Evolutionary conservation across 2,113 vertebrate genomes (phyloP).

Genomic region (Pitta sordida): DNA sequence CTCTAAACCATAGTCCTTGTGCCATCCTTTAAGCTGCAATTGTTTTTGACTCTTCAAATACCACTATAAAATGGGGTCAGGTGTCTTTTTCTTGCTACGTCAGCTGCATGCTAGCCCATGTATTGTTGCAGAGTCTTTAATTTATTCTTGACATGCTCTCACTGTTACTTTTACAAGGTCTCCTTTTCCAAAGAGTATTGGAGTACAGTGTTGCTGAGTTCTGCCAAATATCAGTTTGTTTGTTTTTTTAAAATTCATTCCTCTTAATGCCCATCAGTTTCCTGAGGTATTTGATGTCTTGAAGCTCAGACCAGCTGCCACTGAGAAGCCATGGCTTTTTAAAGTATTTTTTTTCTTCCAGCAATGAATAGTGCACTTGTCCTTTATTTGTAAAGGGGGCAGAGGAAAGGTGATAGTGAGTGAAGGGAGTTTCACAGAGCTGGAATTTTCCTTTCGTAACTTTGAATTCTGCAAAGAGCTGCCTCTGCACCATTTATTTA

Average conservation of each 20-base stretch:
- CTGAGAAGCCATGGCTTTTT: background rate
- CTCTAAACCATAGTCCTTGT: background rate
- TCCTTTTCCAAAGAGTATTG: background rate
- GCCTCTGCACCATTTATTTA: slow-evolving; percentile 55
- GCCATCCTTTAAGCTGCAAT: background rate
- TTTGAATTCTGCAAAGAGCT: slow-evolving; percentile 37
- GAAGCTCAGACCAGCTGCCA: slow-evolving; percentile 23
- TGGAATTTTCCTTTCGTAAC: slow-evolving; percentile 12
- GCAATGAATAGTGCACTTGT: slow-evolving; percentile 63
- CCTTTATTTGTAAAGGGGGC: slow-evolving; percentile 34
- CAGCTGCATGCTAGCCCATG: background rate
- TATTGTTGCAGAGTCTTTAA: background rate
- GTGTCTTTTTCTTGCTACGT: background rate
- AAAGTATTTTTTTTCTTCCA: background rate
- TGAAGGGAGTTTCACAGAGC: slow-evolving; percentile 41
- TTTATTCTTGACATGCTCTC: background rate
- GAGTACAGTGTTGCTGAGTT: background rate
- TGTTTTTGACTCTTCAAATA: background rate
- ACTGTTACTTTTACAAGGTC: background rate
- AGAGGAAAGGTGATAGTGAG: slow-evolving; percentile 49
- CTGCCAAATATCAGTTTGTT: background rate
- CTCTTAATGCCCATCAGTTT: background rate
- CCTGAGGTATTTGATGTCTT: slow-evolving; percentile 25
- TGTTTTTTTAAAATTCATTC: background rate
- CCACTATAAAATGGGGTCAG: rapidly evolving